These are phyloP conservation scores for Scolopax bukidnonensis DNA, from an alignment of 2,797 vertebrate genomes.

Conservation along the genomic window DNA sequence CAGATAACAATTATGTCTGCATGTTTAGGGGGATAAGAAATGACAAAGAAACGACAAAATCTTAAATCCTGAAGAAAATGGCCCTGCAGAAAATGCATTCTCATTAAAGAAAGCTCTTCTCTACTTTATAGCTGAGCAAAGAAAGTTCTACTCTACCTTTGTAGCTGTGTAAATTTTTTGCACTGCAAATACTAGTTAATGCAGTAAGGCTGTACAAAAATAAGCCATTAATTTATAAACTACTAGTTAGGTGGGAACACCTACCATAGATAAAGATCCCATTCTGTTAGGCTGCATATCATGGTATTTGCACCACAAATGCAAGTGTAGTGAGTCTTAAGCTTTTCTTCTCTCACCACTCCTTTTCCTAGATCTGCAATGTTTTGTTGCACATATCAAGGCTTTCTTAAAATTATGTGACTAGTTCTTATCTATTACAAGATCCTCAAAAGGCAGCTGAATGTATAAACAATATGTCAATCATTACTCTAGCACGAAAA, in stretches of 20 bases:
- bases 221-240: not conserved
- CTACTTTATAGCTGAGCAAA: not conserved
- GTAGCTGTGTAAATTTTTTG: not conserved
- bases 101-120: not conserved
- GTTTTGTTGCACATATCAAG: not conserved
- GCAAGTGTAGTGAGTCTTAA: accelerated
- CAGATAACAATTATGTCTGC: not conserved
- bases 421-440: not conserved
- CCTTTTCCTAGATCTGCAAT: not conserved
- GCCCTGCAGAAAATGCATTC: not conserved
- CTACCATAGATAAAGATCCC: not conserved
- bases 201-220: not conserved
- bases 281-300: not conserved
- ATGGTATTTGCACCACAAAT: not conserved
- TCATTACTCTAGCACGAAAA: not conserved
- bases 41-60: not conserved
- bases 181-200: not conserved
- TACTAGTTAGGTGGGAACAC: not conserved
- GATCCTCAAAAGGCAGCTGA: not conserved
- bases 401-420: not conserved
- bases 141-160: not conserved
- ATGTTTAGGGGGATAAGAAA: not conserved
- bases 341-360: not conserved
- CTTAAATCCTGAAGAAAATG: not conserved
- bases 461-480: not conserved